These are phyloP conservation scores for Cyanistes caeruleus DNA, from an alignment of 2,113 vertebrate species.

Conservation along the genomic window DNA sequence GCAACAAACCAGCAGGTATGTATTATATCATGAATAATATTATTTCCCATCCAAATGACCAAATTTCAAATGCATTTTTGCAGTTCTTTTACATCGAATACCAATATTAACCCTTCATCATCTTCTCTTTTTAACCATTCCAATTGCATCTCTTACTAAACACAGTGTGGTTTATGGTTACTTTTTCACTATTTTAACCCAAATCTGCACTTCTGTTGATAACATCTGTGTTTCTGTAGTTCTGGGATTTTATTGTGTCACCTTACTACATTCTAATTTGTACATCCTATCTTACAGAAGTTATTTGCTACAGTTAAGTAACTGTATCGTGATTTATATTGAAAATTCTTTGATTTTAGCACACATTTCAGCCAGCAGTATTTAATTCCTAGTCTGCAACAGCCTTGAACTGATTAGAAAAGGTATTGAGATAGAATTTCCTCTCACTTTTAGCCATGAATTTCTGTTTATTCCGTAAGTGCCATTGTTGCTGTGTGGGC, in stretches of 20 bases:
- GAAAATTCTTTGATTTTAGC: background rate
- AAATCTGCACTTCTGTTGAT: background rate
- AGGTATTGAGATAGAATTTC: background rate
- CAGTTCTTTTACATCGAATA: background rate
- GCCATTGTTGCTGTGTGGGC: background rate
- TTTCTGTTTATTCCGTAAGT: background rate
- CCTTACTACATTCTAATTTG: background rate
- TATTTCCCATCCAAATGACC: background rate
- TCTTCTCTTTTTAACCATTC: background rate
- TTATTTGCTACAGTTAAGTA: background rate
- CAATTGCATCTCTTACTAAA: background rate
- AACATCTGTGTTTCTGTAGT: background rate
- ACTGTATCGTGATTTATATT: background rate
- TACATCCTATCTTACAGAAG: background rate
- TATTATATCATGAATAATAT: background rate
- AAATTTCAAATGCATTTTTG: background rate
- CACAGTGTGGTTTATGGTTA: background rate
- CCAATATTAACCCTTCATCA: background rate
- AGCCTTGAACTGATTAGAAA: background rate
- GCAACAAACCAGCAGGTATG: background rate
- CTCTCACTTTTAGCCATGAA: background rate
- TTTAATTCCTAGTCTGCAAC: background rate
- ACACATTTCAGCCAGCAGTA: background rate
- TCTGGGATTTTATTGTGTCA: background rate
- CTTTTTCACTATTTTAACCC: background rate